These are phyloP conservation scores for Metridium senile DNA, from an alignment of 92 coral and sea anemone species.

Conservation along the genomic window DNA sequence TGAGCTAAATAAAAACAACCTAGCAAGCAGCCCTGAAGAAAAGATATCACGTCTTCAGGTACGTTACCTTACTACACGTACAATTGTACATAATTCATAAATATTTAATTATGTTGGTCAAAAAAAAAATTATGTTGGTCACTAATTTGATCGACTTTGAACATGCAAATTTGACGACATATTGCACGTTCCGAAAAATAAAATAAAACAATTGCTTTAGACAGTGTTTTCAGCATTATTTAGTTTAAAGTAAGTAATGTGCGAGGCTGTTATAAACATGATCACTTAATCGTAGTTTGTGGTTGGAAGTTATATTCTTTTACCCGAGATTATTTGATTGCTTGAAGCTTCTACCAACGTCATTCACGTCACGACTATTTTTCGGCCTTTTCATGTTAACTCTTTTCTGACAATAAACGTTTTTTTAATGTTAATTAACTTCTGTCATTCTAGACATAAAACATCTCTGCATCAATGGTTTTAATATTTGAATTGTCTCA, in stretches of 20 bases:
- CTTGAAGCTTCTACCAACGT: too few relatives aligned
- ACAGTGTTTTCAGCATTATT: neutral
- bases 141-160: neutral
- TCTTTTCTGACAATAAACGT: neutral
- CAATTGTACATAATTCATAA: neutral
- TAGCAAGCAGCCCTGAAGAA: conserved; percentile 9
- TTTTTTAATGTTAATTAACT: neutral
- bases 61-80: neutral
- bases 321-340: too few relatives aligned
- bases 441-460: too few relatives aligned
- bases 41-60: conserved; percentile 20
- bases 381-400: too few relatives aligned
- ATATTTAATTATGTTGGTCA: conserved; percentile 7
- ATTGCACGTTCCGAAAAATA: neutral
- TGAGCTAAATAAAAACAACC: conserved; percentile 28
- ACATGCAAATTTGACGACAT: neutral
- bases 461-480: too few relatives aligned
- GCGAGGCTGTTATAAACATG: neutral
- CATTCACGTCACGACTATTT: too few relatives aligned
- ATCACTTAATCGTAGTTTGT: neutral
- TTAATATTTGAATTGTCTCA: neutral
- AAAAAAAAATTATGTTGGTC: too few relatives aligned
- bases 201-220: too few relatives aligned
- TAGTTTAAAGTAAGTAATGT: neutral
- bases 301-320: too few relatives aligned